These are phyloP conservation scores for Cryptophagus acutangulus DNA, from an alignment of 2,888 invertebrate genomes.

Conservation along the genomic window DNA sequence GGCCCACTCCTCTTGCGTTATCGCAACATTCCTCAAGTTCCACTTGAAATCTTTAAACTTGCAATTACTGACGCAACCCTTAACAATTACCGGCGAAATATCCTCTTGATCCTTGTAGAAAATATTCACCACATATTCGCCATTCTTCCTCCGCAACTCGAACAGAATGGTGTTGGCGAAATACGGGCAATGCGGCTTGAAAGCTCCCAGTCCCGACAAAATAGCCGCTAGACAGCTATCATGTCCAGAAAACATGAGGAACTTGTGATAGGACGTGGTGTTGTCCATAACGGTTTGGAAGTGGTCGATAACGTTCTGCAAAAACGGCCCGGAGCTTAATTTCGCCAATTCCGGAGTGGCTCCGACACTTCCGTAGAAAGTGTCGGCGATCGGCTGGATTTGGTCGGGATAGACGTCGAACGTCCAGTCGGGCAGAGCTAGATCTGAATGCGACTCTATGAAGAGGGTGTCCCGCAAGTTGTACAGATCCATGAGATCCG, in stretches of 20 bases:
- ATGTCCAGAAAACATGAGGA: constrained; percentile 70
- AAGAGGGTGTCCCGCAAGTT: constrained; percentile 56
- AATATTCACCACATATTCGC: constrained; percentile 12
- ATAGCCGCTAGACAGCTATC: constrained; percentile 69
- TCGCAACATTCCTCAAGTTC: constrained; percentile 13
- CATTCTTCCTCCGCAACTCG: constrained; percentile 53
- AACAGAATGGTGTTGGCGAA: constrained; percentile 62
- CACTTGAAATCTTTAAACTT: constrained; percentile 12
- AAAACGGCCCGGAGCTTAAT: constrained; percentile 48
- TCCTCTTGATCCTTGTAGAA: constrained; percentile 16
- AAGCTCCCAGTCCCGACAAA: constrained; percentile 62
- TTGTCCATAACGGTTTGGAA: neutral
- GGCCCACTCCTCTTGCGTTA: constrained; percentile 12
- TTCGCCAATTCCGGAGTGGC: constrained; percentile 53
- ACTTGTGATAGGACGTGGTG: constrained; percentile 40
- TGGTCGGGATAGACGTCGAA: constrained; percentile 56
- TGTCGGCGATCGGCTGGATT: constrained; percentile 49
- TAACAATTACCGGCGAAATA: constrained; percentile 11
- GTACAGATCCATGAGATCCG: constrained; percentile 48
- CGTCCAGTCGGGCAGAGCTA: constrained; percentile 27
- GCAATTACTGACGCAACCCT: constrained; percentile 14
- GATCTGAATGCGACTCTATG: constrained; percentile 60
- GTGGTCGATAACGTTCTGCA: neutral
- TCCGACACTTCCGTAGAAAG: constrained; percentile 52
- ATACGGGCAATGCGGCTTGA: constrained; percentile 57